Percentiles rank a stretch among this genome's conserved stretches.
Conservation (phyloP, 2,888 invertebrate species). For the Cremastobaeus sp. region DNA sequence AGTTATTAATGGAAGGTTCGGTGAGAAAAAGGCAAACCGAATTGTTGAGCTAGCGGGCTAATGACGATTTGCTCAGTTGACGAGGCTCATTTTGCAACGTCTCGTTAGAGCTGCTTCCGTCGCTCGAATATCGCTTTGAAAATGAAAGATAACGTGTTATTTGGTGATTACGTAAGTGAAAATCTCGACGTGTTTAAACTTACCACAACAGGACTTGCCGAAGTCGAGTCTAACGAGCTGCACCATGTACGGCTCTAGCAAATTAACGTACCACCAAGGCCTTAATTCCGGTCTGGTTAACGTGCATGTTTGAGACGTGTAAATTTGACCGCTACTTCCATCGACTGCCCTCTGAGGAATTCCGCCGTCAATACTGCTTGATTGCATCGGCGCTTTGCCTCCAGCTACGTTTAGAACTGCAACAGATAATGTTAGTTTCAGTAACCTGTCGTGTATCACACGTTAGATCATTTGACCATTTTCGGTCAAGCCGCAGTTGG, state of each 20-base stretch:
- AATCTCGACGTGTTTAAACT: too few relatives aligned
- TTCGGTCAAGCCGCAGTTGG: too few relatives aligned
- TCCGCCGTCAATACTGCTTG: slow-evolving; percentile 88
- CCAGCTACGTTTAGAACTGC: slow-evolving; percentile 95
- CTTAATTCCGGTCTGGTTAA: slow-evolving; percentile 89
- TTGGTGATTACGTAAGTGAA: too few relatives aligned
- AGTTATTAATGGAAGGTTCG: too few relatives aligned
- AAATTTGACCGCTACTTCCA: slow-evolving; percentile 91
- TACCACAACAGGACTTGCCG: slow-evolving; percentile 94
- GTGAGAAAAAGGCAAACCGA: too few relatives aligned
- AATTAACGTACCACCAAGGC: slow-evolving; percentile 97
- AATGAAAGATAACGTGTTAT: too few relatives aligned
- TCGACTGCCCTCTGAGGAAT: slow-evolving; percentile 95
- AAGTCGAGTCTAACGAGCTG: slow-evolving; percentile 94
- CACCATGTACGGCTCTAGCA: slow-evolving; percentile 96
- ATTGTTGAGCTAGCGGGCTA: too few relatives aligned
- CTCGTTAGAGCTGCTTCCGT: too few relatives aligned
- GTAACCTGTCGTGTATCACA: slow-evolving; percentile 13
- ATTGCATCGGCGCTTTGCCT: slow-evolving; percentile 97
- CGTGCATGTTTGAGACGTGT: slow-evolving; percentile 91
- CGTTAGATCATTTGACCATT: too few relatives aligned
- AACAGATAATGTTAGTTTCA: slow-evolving; percentile 66
- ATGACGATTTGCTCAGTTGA: too few relatives aligned
- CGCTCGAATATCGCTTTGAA: too few relatives aligned
- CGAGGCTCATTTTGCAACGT: too few relatives aligned